phyloP scores from a whole-genome alignment of 2,113 vertebrate species.

The Bos javanicus region DNA sequence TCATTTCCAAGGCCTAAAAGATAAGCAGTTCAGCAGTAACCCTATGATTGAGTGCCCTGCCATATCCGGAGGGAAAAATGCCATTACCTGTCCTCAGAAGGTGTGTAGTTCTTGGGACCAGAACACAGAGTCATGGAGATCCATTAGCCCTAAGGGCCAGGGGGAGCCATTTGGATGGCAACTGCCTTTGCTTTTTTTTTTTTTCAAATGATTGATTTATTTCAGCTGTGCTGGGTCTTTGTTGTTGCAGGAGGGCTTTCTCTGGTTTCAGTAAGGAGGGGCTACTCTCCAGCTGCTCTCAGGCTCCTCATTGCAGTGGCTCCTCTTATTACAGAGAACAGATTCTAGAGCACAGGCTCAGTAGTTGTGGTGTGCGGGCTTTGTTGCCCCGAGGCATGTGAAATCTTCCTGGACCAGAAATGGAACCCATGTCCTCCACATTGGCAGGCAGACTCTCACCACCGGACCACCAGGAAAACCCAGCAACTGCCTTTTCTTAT shows the following conservation, averaged over 20 bases:
- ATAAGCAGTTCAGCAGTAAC: background rate
- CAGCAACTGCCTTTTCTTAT: background rate
- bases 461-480: background rate
- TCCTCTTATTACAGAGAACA: background rate
- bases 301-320: background rate
- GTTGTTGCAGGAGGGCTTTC: background rate
- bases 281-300: background rate
- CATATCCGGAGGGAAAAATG: background rate
- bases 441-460: background rate
- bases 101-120: rapidly evolving
- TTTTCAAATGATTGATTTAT: background rate
- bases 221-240: background rate
- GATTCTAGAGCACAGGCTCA: background rate
- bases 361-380: background rate
- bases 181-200: background rate
- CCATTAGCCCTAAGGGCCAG: background rate
- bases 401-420: background rate
- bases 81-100: background rate
- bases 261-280: background rate
- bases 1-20: background rate
- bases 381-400: background rate
- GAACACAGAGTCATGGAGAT: background rate
- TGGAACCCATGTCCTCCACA: background rate
- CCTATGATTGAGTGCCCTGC: background rate
- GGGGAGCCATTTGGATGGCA: background rate